phyloP scores from a whole-genome alignment of 2,113 vertebrate species.

The Chlorodrepanis virens region DNA sequence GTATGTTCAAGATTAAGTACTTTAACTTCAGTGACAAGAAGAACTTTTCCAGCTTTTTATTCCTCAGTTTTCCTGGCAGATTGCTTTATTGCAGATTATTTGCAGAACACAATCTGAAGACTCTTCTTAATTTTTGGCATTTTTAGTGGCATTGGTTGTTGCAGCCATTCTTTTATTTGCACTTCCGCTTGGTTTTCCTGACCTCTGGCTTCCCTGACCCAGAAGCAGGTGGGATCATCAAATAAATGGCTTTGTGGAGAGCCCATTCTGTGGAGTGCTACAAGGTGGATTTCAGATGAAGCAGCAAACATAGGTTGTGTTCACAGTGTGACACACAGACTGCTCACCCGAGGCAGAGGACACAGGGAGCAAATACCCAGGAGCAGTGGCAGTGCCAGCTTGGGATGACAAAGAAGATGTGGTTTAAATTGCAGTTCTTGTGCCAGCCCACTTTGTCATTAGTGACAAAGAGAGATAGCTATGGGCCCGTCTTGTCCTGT shows the following conservation, averaged over 20 bases:
- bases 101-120: background rate
- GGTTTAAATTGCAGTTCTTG: background rate
- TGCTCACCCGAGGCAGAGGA: background rate
- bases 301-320: rapidly evolving
- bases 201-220: background rate
- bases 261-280: background rate
- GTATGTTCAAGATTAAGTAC: background rate
- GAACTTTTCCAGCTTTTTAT: background rate
- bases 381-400: background rate
- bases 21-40: background rate
- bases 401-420: background rate
- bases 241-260: background rate
- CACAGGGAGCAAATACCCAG: background rate
- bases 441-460: background rate
- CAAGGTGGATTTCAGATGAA: background rate
- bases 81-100: background rate
- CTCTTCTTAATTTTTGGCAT: background rate
- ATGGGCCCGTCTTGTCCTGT: background rate
- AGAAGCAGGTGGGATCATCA: rapidly evolving
- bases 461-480: background rate
- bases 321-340: background rate
- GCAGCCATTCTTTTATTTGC: background rate
- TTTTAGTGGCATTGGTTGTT: background rate
- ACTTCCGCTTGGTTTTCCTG: rapidly evolving
- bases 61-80: background rate